These are phyloP conservation scores for Chrysoperla carnea DNA, from an alignment of 1,140 invertebrate genomes.

Conservation along the genomic window DNA sequence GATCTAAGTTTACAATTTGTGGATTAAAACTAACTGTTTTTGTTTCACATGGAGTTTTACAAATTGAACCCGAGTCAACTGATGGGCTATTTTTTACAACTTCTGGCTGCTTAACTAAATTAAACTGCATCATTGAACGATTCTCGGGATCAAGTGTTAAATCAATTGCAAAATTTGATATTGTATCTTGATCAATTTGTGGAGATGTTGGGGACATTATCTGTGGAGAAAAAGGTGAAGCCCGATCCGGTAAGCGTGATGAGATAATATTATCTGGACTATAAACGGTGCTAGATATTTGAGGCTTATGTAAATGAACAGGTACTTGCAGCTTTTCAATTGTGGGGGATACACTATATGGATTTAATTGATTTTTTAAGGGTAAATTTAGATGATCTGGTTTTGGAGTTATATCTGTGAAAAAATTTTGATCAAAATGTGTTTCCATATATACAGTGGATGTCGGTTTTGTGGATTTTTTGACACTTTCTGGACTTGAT, in stretches of 20 bases:
- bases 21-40: conserved; percentile 24
- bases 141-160: conserved; percentile 17
- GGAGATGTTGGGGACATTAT: conserved; percentile 4
- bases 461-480: conserved; percentile 9
- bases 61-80: conserved; percentile 16
- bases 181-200: conserved; percentile 17
- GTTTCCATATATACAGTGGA: conserved; percentile 12
- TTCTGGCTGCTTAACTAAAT: conserved; percentile 5
- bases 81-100: conserved; percentile 9
- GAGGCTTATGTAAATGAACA: no score
- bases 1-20: conserved; percentile 16
- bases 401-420: neutral
- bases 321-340: no score
- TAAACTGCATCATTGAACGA: conserved; percentile 12
- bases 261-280: no score
- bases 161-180: conserved; percentile 21
- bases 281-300: no score
- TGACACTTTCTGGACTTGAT: conserved; percentile 4
- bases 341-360: no score
- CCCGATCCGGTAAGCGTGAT: no score
- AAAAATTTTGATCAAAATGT: conserved; percentile 13
- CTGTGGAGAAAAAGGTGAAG: conserved; percentile 5
- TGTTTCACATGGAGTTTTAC: conserved; percentile 14
- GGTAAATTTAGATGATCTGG: no score
- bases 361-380: no score